phyloP scores from a whole-genome alignment of 1,140 invertebrate genomes.

The Babylonia areolata region DNA sequence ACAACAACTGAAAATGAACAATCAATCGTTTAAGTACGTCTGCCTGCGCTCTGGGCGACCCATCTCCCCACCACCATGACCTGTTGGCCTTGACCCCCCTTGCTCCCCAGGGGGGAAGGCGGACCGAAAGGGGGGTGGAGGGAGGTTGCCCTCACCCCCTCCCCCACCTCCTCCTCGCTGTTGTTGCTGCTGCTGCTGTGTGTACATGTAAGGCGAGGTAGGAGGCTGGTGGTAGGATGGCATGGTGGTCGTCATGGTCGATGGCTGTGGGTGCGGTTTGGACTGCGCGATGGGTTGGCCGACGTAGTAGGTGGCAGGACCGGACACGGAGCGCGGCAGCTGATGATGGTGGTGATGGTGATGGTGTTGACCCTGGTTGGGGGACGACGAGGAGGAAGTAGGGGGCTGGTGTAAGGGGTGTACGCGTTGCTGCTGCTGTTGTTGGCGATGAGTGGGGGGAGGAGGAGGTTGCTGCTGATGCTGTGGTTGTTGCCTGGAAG shows the following conservation, averaged over 20 bases:
- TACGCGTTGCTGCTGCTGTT: slow-evolving; percentile 23
- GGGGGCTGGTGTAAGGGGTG: slow-evolving; percentile 17
- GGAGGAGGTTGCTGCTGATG: not conserved
- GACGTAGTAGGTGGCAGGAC: slow-evolving; percentile 14
- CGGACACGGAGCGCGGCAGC: not conserved
- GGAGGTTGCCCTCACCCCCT: not conserved
- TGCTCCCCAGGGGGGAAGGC: not conserved
- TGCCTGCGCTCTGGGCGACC: slow-evolving; percentile 39
- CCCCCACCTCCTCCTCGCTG: not conserved
- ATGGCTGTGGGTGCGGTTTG: not conserved
- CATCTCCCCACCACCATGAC: not conserved
- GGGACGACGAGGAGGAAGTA: not conserved
- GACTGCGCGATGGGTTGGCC: slow-evolving; percentile 5
- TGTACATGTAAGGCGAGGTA: not conserved
- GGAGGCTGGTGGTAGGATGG: not conserved
- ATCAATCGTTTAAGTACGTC: slow-evolving; percentile 46
- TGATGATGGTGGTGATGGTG: too few species aligned
- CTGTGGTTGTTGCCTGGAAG: slow-evolving; percentile 30
- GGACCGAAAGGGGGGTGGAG: not conserved
- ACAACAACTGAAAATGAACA: too few species aligned
- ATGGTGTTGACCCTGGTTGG: too few species aligned
- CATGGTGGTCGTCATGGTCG: not conserved
- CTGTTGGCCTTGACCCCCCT: not conserved
- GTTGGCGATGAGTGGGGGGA: not conserved
- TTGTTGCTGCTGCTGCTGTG: too few species aligned